These are phyloP conservation scores for Pogonomyrmex californicus DNA, from an alignment of 1,140 invertebrate genomes.

Conservation along the genomic window DNA sequence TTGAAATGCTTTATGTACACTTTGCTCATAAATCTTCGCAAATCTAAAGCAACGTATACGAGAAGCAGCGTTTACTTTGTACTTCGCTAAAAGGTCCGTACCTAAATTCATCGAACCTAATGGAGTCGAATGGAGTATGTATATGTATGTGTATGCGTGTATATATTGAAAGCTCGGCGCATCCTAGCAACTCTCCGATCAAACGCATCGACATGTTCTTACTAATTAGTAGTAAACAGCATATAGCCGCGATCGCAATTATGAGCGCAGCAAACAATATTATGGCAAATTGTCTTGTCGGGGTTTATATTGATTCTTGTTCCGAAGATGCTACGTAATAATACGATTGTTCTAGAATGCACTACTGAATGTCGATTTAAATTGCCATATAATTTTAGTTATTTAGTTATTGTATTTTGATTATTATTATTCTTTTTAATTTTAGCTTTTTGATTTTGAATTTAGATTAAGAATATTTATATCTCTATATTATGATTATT, in stretches of 20 bases:
- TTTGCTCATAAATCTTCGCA: neutral
- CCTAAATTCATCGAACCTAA: slow-evolving; percentile 66
- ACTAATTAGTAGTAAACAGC: slow-evolving; percentile 49
- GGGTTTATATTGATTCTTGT: neutral
- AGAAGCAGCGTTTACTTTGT: slow-evolving; percentile 12
- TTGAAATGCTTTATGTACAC: neutral
- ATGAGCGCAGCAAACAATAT: slow-evolving; percentile 23
- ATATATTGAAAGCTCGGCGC: slow-evolving; percentile 1
- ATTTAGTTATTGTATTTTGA: neutral
- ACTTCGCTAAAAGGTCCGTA: slow-evolving; percentile 6
- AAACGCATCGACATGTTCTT: slow-evolving; percentile 58
- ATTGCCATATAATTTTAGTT: neutral
- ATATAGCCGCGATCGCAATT: slow-evolving; percentile 22
- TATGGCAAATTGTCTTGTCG: neutral
- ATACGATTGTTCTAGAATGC: neutral
- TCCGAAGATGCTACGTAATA: neutral
- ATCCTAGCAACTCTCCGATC: slow-evolving; percentile 14
- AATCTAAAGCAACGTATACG: neutral
- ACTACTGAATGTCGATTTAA: neutral
- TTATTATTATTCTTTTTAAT: neutral
- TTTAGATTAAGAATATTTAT: neutral
- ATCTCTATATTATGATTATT: neutral
- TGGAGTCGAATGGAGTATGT: slow-evolving; percentile 61
- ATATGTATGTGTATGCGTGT: neutral
- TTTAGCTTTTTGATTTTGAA: neutral